phyloP scores from a whole-genome alignment of 1,140 invertebrate genomes.

The Neotoxoptera formosana region DNA sequence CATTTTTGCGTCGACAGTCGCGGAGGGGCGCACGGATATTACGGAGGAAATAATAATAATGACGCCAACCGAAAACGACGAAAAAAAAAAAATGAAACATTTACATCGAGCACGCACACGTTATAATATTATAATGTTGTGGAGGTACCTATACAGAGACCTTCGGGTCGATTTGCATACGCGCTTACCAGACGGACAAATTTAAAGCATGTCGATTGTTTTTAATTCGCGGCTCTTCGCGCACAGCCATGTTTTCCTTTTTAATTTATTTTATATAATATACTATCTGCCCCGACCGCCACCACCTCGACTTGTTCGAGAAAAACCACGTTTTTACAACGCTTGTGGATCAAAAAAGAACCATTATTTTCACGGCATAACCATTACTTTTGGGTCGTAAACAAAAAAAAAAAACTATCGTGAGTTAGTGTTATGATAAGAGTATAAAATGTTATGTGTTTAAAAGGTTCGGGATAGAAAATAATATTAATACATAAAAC shows the following conservation, averaged over 20 bases:
- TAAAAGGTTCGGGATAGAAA: not conserved
- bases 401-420: not conserved
- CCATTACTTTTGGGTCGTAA: not conserved
- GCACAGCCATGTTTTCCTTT: not conserved
- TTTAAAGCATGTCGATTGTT: not conserved
- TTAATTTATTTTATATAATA: constrained; percentile 1
- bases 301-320: not conserved
- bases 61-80: not conserved
- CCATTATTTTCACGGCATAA: not conserved
- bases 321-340: not conserved
- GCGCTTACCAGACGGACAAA: not conserved
- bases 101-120: not conserved
- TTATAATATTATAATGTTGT: not conserved
- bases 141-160: not conserved
- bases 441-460: constrained; percentile 12
- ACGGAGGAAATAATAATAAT: not conserved
- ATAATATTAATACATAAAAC: constrained; percentile 1
- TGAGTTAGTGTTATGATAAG: not conserved
- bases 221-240: not conserved
- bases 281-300: not conserved
- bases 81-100: constrained; percentile 1
- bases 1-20: constrained; percentile 22
- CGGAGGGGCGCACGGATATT: not conserved
- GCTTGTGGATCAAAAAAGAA: not conserved
- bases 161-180: not conserved